Conservation (phyloP, 1,140 invertebrate species). For the Medauroidea extradentata region DNA sequence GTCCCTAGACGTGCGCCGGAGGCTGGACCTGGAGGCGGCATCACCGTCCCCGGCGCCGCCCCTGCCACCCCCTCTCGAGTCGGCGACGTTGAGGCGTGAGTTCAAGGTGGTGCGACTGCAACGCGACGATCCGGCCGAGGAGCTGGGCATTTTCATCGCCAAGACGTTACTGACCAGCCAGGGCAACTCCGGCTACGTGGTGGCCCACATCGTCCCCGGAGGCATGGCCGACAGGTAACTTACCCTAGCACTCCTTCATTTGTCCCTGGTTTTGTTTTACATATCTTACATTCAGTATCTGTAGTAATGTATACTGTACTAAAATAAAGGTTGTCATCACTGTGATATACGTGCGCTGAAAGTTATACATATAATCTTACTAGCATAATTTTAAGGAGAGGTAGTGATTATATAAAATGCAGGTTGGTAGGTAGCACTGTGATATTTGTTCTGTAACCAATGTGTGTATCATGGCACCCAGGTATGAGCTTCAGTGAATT, state of each 20-base stretch:
- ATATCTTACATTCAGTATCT: too few species aligned
- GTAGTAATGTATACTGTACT: too few species aligned
- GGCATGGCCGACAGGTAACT: slow-evolving; percentile 71
- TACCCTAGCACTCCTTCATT: neutral
- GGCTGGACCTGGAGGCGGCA: slow-evolving; percentile 9
- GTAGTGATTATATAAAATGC: too few species aligned
- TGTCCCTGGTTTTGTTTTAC: too few species aligned
- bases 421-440: too few species aligned
- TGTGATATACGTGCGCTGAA: too few species aligned
- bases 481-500: too few species aligned
- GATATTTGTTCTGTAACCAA: too few species aligned
- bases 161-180: slow-evolving; percentile 63
- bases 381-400: too few species aligned
- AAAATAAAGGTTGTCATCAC: too few species aligned
- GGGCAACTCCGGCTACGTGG: slow-evolving; percentile 68
- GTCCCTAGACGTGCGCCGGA: slow-evolving; percentile 2
- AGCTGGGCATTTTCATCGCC: slow-evolving; percentile 80
- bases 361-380: too few species aligned
- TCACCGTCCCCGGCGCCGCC: slow-evolving; percentile 1
- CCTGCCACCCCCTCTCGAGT: slow-evolving; percentile 12
- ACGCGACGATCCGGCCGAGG: slow-evolving; percentile 60
- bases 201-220: slow-evolving; percentile 75
- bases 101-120: slow-evolving; percentile 62
- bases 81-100: slow-evolving; percentile 9
- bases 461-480: too few species aligned